These are phyloP conservation scores for Prenolepis imparis DNA, from an alignment of 2,888 invertebrate species.

Conservation along the genomic window DNA sequence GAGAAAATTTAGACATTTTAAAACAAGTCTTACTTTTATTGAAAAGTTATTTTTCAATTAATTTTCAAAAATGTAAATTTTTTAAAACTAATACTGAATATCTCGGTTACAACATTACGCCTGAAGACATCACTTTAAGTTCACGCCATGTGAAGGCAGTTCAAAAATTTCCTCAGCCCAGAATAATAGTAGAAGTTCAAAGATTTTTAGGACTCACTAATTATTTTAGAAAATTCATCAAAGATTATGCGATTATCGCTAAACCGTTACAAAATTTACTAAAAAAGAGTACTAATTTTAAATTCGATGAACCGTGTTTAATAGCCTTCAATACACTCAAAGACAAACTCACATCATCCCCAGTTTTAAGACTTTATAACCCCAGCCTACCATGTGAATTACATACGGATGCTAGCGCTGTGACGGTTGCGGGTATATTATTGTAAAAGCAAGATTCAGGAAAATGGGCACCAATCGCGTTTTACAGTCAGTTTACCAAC, in stretches of 20 bases:
- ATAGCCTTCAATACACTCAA: background rate
- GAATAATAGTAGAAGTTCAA: background rate
- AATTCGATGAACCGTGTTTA: background rate
- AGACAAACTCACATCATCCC: background rate
- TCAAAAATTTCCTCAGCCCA: background rate
- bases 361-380: background rate
- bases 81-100: background rate
- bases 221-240: background rate
- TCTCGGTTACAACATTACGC: background rate
- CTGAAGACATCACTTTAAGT: background rate
- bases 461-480: background rate
- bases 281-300: background rate
- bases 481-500: background rate
- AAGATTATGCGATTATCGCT: background rate
- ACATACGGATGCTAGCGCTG: background rate
- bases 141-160: background rate
- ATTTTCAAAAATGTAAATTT: background rate
- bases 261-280: background rate
- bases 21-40: background rate
- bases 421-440: background rate
- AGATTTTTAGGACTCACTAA: background rate
- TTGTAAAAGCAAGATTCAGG: background rate
- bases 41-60: background rate
- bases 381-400: background rate
- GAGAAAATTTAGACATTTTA: background rate